Percentiles rank a stretch among this genome's conserved stretches.
Evolutionary conservation across 2,113 vertebrate species (phyloP).

Genomic region (Microtus montanus): DNA sequence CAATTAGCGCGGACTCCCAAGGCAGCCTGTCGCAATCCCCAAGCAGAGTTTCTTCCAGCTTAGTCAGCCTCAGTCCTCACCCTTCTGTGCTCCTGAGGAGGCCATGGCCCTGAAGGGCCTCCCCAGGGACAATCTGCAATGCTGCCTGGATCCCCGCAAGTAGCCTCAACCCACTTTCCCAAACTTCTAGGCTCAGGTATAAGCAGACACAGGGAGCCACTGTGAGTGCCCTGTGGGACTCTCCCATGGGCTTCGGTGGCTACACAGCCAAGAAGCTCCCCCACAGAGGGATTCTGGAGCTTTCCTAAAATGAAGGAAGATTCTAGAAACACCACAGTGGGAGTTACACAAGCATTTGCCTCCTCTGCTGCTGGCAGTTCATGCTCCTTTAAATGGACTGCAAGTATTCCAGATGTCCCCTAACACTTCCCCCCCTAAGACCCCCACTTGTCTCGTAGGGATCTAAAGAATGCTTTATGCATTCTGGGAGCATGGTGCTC

Average conservation of each 20-base stretch:
- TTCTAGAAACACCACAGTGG: background rate
- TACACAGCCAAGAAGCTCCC: background rate
- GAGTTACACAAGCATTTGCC: background rate
- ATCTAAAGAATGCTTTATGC: too few relatives aligned
- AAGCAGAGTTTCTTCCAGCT: background rate
- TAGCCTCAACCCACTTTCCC: background rate
- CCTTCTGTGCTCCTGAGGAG: background rate
- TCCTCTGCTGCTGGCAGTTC: background rate
- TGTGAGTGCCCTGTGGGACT: fast-evolving
- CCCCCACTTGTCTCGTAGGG: background rate
- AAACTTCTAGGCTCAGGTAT: background rate
- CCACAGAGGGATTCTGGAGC: background rate
- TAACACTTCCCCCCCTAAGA: fast-evolving
- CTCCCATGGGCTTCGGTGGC: background rate
- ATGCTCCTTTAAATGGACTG: background rate
- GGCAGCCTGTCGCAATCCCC: fast-evolving
- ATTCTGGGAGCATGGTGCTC: background rate
- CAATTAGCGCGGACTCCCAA: background rate
- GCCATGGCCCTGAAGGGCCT: background rate
- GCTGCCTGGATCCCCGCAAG: background rate
- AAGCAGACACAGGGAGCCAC: background rate
- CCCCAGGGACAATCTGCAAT: background rate
- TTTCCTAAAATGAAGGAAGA: background rate
- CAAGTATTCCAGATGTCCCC: background rate
- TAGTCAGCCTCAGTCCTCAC: background rate